A percentile compares a stretch with the other conserved stretches of the same genome.
Evolutionary conservation across 1,140 invertebrate species (phyloP).

Genomic region (Trissolcus basalis): DNA sequence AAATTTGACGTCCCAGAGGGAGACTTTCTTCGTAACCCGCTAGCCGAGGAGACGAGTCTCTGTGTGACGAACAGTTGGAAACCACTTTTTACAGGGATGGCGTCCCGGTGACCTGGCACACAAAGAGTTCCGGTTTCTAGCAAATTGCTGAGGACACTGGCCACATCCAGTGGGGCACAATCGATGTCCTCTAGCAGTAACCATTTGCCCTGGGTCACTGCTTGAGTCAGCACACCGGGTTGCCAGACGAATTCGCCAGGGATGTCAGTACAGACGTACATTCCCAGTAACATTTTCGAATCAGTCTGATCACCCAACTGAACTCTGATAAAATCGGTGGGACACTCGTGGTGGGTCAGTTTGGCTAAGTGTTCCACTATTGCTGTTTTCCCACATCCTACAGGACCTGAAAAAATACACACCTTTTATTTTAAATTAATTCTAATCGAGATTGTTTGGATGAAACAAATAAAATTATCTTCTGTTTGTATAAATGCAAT

Average conservation of each 20-base stretch:
- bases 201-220: slow-evolving; percentile 92
- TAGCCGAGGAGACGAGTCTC: slow-evolving; percentile 78
- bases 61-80: slow-evolving; percentile 96
- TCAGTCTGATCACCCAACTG: slow-evolving; percentile 99
- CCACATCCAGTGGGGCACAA: slow-evolving; percentile 93
- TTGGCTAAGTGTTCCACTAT: slow-evolving; percentile 91
- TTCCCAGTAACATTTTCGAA: slow-evolving; percentile 94
- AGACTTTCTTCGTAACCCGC: slow-evolving; percentile 81
- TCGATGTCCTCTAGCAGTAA: slow-evolving; percentile 97
- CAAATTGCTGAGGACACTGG: slow-evolving; percentile 89
- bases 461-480: no score
- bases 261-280: slow-evolving; percentile 96
- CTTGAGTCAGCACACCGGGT: slow-evolving; percentile 92
- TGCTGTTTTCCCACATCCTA: slow-evolving; percentile 96
- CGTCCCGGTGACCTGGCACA: slow-evolving; percentile 91
- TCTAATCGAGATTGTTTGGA: no score
- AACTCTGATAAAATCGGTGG: slow-evolving; percentile 83
- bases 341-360: slow-evolving; percentile 81
- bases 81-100: slow-evolving; percentile 84
- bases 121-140: slow-evolving; percentile 89
- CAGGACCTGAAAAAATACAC: slow-evolving; percentile 71
- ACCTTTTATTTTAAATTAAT: slow-evolving; percentile 5
- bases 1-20: slow-evolving; percentile 79
- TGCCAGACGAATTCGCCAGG: slow-evolving; percentile 98
- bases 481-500: no score